Evolutionary conservation across 2,888 invertebrate genomes (phyloP).

Genomic region (Caenorhabditis virilis): DNA sequence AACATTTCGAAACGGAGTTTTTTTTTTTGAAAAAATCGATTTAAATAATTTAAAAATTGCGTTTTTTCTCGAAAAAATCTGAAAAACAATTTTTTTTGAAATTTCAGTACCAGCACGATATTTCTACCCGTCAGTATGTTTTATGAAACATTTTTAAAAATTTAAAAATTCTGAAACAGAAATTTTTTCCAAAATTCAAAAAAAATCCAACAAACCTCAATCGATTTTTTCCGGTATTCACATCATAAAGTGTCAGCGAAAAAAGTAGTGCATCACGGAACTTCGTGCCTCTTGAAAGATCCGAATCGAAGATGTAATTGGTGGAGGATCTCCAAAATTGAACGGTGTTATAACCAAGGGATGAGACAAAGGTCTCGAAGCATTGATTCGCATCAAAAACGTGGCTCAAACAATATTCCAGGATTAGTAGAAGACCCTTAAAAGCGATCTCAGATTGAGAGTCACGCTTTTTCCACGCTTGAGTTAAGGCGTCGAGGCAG

Average conservation of each 20-base stretch:
- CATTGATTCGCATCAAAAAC: slow-evolving; percentile 52
- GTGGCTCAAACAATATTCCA: slow-evolving; percentile 65
- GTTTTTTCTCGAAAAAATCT: too few species aligned
- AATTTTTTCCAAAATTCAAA: too few species aligned
- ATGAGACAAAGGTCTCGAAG: slow-evolving; percentile 59
- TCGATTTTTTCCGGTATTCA: slow-evolving; percentile 66
- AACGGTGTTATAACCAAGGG: slow-evolving; percentile 53
- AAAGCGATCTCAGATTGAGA: slow-evolving; percentile 59
- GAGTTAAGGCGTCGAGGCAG: slow-evolving; percentile 43
- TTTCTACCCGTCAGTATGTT: too few species aligned
- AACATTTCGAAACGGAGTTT: too few species aligned
- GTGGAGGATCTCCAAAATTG: slow-evolving; percentile 36
- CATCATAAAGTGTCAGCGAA: slow-evolving; percentile 66
- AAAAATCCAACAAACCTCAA: slow-evolving; percentile 62
- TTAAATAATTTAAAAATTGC: too few species aligned
- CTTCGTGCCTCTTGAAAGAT: slow-evolving; percentile 64
- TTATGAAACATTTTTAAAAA: too few species aligned
- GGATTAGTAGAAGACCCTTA: slow-evolving; percentile 58
- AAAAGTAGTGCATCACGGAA: slow-evolving; percentile 66
- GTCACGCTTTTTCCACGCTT: slow-evolving; percentile 57
- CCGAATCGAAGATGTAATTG: slow-evolving; percentile 64
- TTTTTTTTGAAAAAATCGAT: too few species aligned
- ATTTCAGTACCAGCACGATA: too few species aligned
- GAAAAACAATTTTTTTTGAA: too few species aligned
- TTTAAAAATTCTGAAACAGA: too few species aligned